phyloP scores from a whole-genome alignment of 2,113 vertebrate genomes.

The Cercopithecus mona region DNA sequence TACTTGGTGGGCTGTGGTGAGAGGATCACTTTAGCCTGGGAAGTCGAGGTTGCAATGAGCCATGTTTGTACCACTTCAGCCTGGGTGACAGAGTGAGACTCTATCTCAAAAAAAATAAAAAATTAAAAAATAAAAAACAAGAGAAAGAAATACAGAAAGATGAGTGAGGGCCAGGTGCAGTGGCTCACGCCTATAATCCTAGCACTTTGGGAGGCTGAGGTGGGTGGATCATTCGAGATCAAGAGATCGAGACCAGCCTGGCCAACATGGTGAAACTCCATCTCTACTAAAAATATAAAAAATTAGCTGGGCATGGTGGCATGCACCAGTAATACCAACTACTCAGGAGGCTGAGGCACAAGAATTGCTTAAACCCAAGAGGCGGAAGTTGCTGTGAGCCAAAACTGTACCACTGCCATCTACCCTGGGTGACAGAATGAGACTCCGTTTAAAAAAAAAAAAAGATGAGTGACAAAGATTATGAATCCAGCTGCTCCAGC shows the following conservation, averaged over 20 bases:
- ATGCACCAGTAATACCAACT: too few relatives aligned
- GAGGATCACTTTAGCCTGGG: not conserved
- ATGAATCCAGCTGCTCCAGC: not conserved
- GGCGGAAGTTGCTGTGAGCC: too few relatives aligned
- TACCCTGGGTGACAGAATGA: too few relatives aligned
- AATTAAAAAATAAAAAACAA: too few relatives aligned
- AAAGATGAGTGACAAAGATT: not conserved
- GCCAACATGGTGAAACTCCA: not conserved
- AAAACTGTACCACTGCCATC: too few relatives aligned
- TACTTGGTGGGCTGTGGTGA: not conserved
- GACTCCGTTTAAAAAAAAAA: not conserved
- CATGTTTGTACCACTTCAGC: not conserved
- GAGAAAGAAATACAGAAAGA: too few relatives aligned
- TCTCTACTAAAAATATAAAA: not conserved
- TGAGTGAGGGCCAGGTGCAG: too few relatives aligned
- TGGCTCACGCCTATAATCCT: not conserved
- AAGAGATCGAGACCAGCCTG: not conserved
- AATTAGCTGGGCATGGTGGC: not conserved
- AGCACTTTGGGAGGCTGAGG: not conserved
- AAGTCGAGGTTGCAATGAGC: not conserved
- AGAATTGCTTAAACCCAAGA: too few relatives aligned
- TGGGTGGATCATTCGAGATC: not conserved
- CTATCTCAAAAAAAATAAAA: not conserved
- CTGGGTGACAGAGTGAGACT: not conserved
- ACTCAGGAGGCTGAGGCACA: too few relatives aligned